Conservation (phyloP, 2,113 vertebrate species). For the Channa maculata region DNA sequence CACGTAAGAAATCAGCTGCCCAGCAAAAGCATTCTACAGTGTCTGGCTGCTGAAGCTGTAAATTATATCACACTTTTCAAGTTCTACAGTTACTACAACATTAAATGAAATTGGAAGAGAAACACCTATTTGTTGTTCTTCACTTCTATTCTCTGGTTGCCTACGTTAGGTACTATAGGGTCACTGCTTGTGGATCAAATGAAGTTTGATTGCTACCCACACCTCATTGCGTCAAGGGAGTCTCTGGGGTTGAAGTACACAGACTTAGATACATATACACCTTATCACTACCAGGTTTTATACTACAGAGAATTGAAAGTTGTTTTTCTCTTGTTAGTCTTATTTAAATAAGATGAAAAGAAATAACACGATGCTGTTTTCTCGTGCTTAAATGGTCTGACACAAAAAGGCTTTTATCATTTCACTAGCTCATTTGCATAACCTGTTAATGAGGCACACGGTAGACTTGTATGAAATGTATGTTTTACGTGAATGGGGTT, state of each 20-base stretch:
- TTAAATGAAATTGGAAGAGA: background rate
- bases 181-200: constrained; percentile 49
- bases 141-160: background rate
- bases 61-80: too few relatives aligned
- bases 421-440: constrained; percentile 16
- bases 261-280: constrained; percentile 6
- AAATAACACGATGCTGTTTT: background rate
- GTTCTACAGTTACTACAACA: background rate
- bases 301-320: constrained; percentile 3
- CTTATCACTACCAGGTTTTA: constrained; percentile 23
- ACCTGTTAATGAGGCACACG: constrained; percentile 21
- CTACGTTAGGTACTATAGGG: background rate
- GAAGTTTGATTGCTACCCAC: constrained; percentile 58
- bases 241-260: constrained; percentile 29
- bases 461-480: constrained; percentile 17
- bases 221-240: constrained; percentile 44
- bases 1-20: too few relatives aligned
- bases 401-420: constrained; percentile 3
- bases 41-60: too few relatives aligned
- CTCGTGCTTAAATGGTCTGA: constrained; percentile 5
- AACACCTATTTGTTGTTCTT: background rate
- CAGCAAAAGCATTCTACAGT: too few relatives aligned
- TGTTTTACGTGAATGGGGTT: constrained; percentile 40
- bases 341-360: constrained; percentile 8
- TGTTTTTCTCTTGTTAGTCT: constrained; percentile 15